phyloP scores from a whole-genome alignment of 2,797 vertebrate species.

The Hyperoplus immaculatus region DNA sequence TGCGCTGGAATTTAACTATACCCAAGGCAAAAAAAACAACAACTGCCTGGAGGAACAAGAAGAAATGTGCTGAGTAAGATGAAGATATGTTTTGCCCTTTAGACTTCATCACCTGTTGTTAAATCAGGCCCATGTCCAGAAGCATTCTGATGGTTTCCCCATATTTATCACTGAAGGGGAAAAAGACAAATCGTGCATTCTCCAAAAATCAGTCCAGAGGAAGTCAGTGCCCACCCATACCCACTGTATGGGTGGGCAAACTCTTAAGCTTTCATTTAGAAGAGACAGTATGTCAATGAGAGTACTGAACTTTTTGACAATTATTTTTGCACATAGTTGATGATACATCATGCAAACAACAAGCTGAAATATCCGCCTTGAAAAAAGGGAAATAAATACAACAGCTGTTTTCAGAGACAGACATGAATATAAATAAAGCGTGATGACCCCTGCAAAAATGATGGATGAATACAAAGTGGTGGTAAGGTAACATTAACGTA shows the following conservation, averaged over 20 bases:
- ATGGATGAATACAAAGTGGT: constrained; percentile 13
- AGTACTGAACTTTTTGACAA: constrained; percentile 16
- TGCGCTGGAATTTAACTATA: constrained; percentile 42
- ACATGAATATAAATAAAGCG: not conserved
- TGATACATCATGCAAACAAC: not conserved
- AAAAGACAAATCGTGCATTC: constrained; percentile 75
- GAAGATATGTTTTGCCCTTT: constrained; percentile 12
- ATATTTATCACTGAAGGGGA: constrained; percentile 67
- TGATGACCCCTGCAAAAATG: constrained; percentile 18
- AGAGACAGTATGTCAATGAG: not conserved
- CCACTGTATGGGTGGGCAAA: constrained; percentile 12
- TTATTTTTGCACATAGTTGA: not conserved
- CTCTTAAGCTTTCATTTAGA: constrained; percentile 22
- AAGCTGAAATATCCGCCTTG: not conserved
- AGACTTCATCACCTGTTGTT: constrained; percentile 48
- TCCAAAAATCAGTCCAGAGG: constrained; percentile 31
- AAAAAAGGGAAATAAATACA: constrained; percentile 8
- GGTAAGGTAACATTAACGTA: constrained; percentile 4
- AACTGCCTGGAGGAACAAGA: constrained; percentile 17
- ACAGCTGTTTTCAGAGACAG: constrained; percentile 26
- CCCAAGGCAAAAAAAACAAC: not conserved
- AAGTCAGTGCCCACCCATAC: constrained; percentile 15
- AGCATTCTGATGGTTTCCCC: constrained; percentile 80
- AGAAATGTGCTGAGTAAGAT: constrained; percentile 47
- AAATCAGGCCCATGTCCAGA: constrained; percentile 5